These are phyloP conservation scores for Pantherophis alleghaniensis DNA, from an alignment of 2,797 vertebrate genomes.

Conservation along the genomic window DNA sequence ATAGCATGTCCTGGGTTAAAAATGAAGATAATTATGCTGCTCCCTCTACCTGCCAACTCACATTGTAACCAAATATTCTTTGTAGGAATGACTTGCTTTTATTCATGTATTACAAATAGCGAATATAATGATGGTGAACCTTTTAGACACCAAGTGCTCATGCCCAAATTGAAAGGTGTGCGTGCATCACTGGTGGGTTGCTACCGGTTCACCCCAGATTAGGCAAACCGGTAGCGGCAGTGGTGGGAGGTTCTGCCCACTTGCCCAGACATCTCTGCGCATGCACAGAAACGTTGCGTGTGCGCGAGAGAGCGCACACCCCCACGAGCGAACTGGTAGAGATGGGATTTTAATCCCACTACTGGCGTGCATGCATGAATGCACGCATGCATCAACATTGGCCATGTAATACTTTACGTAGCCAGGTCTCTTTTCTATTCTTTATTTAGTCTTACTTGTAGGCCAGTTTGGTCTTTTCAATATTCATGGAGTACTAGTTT, in stretches of 20 bases:
- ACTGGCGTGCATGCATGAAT: no score
- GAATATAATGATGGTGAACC: neutral
- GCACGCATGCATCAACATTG: neutral
- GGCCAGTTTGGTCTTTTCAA: neutral
- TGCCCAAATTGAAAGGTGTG: no score
- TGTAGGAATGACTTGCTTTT: neutral
- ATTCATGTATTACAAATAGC: neutral
- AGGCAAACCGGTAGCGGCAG: no score
- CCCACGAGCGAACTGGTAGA: no score
- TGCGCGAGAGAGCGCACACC: accelerated
- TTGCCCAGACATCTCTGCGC: accelerated
- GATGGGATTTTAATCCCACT: no score
- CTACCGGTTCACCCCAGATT: no score
- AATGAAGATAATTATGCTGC: neutral
- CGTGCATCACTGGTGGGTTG: no score
- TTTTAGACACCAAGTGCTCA: no score
- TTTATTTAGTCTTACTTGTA: neutral
- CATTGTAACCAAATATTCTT: neutral
- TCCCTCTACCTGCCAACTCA: accelerated
- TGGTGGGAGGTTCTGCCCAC: no score
- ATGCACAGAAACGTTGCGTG: accelerated
- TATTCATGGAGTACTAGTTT: neutral
- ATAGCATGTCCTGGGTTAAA: neutral
- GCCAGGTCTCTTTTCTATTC: neutral
- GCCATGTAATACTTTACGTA: no score